Evolutionary conservation across 92 coral and sea anemone species (phyloP).

Genomic region (Epizoanthus scotinus): DNA sequence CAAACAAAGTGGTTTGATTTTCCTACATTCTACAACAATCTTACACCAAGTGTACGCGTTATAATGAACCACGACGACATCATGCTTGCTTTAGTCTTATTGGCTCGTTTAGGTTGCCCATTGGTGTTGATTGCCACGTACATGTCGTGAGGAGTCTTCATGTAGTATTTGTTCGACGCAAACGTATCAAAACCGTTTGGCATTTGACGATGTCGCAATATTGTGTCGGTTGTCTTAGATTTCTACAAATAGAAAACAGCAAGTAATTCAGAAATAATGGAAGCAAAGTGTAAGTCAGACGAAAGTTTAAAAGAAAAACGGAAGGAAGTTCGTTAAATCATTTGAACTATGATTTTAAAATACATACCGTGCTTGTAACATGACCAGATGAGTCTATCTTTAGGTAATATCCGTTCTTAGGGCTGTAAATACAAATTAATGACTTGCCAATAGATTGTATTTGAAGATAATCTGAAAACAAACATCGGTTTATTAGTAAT

Average conservation of each 20-base stretch:
- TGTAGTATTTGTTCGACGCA: conserved; percentile 67
- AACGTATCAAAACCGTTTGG: conserved; percentile 70
- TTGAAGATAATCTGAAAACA: conserved; percentile 56
- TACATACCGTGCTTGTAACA: conserved; percentile 62
- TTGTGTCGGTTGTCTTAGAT: conserved; percentile 52
- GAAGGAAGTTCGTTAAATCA: neutral
- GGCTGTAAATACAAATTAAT: conserved; percentile 56
- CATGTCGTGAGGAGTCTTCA: conserved; percentile 63
- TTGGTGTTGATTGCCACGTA: conserved; percentile 65
- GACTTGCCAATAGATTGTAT: conserved; percentile 58
- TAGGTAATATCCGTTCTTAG: conserved; percentile 47
- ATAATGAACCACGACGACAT: conserved; percentile 70
- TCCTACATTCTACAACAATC: no score
- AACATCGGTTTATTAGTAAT: no score
- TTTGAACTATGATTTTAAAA: no score
- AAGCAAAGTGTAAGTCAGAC: no score
- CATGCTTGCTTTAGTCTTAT: conserved; percentile 54
- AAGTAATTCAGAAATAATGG: neutral
- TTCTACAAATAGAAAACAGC: neutral
- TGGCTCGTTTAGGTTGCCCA: conserved; percentile 63
- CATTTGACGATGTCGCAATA: conserved; percentile 59
- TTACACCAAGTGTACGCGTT: neutral
- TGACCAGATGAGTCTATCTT: conserved; percentile 69
- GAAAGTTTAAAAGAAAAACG: neutral
- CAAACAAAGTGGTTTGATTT: no score